A percentile compares a stretch with the other conserved stretches of the same genome.
Evolutionary conservation across 2,113 vertebrate genomes (phyloP).

Genomic region (Neodon shergylaensis): DNA sequence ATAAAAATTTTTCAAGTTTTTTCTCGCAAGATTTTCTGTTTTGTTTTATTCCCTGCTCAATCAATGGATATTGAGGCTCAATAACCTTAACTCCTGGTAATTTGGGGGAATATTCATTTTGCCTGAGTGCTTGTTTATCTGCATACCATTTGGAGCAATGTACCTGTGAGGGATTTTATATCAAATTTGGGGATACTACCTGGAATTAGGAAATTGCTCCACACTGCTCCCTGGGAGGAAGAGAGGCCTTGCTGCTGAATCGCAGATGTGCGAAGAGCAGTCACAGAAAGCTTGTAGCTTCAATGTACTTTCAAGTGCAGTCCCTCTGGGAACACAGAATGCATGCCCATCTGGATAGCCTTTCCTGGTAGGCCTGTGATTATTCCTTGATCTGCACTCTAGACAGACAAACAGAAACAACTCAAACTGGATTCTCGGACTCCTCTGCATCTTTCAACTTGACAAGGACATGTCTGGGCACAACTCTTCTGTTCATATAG

Average conservation of each 20-base stretch:
- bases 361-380: neutral
- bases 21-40: neutral
- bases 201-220: neutral
- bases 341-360: neutral
- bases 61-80: neutral
- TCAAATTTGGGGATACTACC: neutral
- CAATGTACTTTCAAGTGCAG: neutral
- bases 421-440: neutral
- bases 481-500: neutral
- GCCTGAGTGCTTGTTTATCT: neutral
- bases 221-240: neutral
- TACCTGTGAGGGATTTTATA: neutral
- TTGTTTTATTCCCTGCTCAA: neutral
- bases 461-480: neutral
- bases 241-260: neutral
- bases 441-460: neutral
- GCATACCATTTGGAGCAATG: neutral
- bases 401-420: neutral
- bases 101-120: constrained; percentile 1
- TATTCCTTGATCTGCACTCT: neutral
- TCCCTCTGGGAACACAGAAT: neutral
- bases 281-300: neutral
- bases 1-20: neutral
- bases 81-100: neutral
- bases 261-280: neutral